Evolutionary conservation across 2,113 vertebrate genomes (phyloP), one percentile per base, ranked within the genome.

Genomic region (Xiphorhynchus elegans): DNA sequence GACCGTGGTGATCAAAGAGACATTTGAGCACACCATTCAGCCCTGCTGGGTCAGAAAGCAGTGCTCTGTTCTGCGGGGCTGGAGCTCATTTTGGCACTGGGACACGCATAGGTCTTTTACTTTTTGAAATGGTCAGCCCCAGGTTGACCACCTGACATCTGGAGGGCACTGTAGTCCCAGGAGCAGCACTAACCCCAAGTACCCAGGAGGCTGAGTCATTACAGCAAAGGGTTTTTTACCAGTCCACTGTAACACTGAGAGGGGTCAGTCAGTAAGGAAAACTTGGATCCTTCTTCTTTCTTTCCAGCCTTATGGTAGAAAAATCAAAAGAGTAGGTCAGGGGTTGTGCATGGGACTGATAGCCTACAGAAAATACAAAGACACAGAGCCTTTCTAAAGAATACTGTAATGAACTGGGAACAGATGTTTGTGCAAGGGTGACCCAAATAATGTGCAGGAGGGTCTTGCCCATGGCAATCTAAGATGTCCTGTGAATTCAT

Each of bases 21-120:
- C 15, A 8, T 35, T 20, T 53, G 20, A 44, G 26, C 42, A 33
- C 0, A 0, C 12, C n/a, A 1, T 6, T 29, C 8, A 50, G 46
- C 17, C n/a, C 37, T n/a, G 10, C 39, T 42, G 47, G 26, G 9
- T 47, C 40, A 58, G 68, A 84, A 42, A 26, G 8, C 46, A 76
- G 47, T 0, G 7, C 29, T n/a, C 25, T 56, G 10, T 17, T 46
- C 58, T 15, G 9, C 52, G 50, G 47, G 58, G 15, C 13, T 72
- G 40, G 31, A 70, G 33, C 50, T 91, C 60, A 3, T 60, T 53
- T 66, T 35, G 63, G 6, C 35, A 26, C 20, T 8, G 28, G 18
- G 18, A 11, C 33, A 53, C 1, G 10, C 25, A 75, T 52, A 73
- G 5, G 19, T 23, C 33, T 89, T 69, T 63, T 55, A 31, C 13